Conservation (phyloP, 2,888 invertebrate species). For the Leptogaster cylindrica region DNA sequence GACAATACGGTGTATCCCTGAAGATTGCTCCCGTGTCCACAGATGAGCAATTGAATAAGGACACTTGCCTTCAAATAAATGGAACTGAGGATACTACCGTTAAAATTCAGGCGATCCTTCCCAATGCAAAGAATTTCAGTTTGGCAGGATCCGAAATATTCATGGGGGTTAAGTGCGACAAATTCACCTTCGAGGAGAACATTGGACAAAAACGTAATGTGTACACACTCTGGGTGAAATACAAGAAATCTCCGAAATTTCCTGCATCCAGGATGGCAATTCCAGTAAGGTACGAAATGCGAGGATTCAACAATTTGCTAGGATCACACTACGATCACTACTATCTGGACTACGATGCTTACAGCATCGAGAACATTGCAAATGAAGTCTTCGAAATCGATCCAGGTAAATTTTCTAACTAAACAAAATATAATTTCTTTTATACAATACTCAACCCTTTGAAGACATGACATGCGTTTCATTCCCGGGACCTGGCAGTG, state of each 20-base stretch:
- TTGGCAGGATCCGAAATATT: conserved; percentile 72
- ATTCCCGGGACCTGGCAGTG: conserved; percentile 88
- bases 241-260: conserved; percentile 67
- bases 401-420: conserved; percentile 62
- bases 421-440: background rate
- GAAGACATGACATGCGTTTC: conserved; percentile 73
- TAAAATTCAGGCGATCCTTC: conserved; percentile 78
- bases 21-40: conserved; percentile 89
- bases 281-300: conserved; percentile 89
- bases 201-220: conserved; percentile 83
- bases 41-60: conserved; percentile 71
- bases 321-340: conserved; percentile 97
- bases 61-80: conserved; percentile 84
- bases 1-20: conserved; percentile 73
- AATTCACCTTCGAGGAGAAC: conserved; percentile 75
- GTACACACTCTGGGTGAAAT: conserved; percentile 87
- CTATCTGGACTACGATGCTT: conserved; percentile 79
- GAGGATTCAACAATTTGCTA: conserved; percentile 87
- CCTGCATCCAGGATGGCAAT: conserved; percentile 66
- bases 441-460: background rate
- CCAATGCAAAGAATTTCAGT: conserved; percentile 78
- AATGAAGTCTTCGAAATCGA: conserved; percentile 73
- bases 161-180: conserved; percentile 74
- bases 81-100: conserved; percentile 71
- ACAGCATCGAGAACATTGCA: conserved; percentile 71